phyloP scores from a whole-genome alignment of 2,888 invertebrate genomes.

The Biston betularia region DNA sequence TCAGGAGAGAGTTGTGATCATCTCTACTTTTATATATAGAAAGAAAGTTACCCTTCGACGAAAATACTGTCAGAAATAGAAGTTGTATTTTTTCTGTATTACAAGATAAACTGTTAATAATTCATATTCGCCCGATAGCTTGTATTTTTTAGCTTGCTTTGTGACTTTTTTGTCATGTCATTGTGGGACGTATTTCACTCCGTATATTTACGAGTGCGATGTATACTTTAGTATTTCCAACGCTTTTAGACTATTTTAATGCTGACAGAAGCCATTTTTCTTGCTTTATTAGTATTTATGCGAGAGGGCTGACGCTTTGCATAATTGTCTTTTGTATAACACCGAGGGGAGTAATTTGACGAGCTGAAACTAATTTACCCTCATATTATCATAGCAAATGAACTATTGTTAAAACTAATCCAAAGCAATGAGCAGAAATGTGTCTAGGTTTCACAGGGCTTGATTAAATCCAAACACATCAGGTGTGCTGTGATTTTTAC shows the following conservation, averaged over 20 bases:
- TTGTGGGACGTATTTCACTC: slow-evolving; percentile 23
- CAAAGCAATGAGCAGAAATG: neutral
- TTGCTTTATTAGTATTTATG: slow-evolving; percentile 28
- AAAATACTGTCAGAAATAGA: too few relatives aligned
- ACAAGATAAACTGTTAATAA: neutral
- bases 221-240: slow-evolving; percentile 11
- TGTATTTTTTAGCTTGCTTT: slow-evolving; percentile 14
- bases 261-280: slow-evolving; percentile 12
- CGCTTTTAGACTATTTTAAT: slow-evolving; percentile 19
- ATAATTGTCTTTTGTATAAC: slow-evolving; percentile 10
- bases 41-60: too few relatives aligned
- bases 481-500: neutral
- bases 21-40: too few relatives aligned
- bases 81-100: too few relatives aligned
- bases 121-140: slow-evolving; percentile 11
- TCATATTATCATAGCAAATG: neutral
- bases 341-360: slow-evolving; percentile 6
- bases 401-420: slow-evolving; percentile 13
- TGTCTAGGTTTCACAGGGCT: neutral
- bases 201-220: slow-evolving; percentile 14
- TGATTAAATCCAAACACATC: neutral
- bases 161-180: slow-evolving; percentile 12
- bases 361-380: slow-evolving; percentile 7
- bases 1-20: too few relatives aligned
- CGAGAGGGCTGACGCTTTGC: slow-evolving; percentile 16